These are phyloP conservation scores for Hirtodrosophila trivittata DNA, from an alignment of 2,888 invertebrate genomes.

Conservation along the genomic window DNA sequence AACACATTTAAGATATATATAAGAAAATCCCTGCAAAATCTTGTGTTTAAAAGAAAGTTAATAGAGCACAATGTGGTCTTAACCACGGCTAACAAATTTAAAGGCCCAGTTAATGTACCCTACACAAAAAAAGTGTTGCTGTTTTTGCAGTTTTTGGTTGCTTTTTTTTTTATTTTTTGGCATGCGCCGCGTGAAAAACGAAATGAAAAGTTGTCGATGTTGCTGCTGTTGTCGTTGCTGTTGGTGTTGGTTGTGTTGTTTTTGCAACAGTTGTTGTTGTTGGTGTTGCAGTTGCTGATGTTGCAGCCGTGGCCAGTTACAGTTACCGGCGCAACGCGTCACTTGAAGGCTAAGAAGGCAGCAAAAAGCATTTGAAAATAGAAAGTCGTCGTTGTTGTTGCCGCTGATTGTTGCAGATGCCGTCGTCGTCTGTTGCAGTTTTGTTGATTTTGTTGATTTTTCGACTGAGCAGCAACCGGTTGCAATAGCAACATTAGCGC, in stretches of 20 bases:
- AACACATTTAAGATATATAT: no score
- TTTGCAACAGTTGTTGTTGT: conserved; percentile 32
- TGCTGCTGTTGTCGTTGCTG: conserved; percentile 32
- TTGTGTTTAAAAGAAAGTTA: no score
- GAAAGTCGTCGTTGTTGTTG: conserved; percentile 61
- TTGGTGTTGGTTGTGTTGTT: no score
- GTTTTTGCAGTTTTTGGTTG: conserved; percentile 45
- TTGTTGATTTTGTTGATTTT: conserved; percentile 42
- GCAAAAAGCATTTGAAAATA: conserved; percentile 80
- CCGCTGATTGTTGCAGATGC: conserved; percentile 42
- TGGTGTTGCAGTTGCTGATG: conserved; percentile 2
- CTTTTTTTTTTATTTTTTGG: conserved; percentile 28
- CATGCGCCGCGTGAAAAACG: conserved; percentile 59
- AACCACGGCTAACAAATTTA: neutral
- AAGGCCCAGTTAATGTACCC: conserved; percentile 21
- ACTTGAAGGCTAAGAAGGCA: conserved; percentile 58
- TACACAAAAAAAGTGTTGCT: conserved; percentile 29
- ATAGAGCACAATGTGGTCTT: no score
- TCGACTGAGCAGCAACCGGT: conserved; percentile 70
- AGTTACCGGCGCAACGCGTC: conserved; percentile 41
- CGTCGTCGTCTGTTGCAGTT: conserved; percentile 28
- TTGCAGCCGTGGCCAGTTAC: conserved; percentile 27
- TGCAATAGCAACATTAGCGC: conserved; percentile 53
- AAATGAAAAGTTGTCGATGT: conserved; percentile 74
- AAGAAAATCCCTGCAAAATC: no score